A percentile compares a stretch with the other conserved stretches of the same genome.
Evolutionary conservation across 2,888 invertebrate genomes (phyloP).

Genomic region (Drosophila rubida): DNA sequence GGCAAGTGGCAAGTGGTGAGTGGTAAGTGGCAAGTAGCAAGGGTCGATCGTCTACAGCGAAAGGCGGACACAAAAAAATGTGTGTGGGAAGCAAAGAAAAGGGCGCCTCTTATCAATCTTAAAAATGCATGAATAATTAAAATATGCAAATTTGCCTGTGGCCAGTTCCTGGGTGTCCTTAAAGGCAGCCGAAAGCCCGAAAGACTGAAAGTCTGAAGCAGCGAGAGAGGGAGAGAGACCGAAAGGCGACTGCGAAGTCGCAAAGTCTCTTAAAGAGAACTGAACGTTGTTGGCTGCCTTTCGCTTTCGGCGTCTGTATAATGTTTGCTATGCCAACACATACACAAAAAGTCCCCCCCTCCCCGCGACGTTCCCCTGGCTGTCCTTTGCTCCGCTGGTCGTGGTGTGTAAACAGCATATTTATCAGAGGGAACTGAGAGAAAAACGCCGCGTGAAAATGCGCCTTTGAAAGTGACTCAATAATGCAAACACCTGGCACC

Average conservation of each 20-base stretch:
- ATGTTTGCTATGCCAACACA: conserved; percentile 62
- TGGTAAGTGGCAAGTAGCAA: conserved; percentile 18
- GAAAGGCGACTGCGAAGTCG: conserved; percentile 34
- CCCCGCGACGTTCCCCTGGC: background rate
- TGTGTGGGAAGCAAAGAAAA: conserved; percentile 23
- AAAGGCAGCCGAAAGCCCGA: conserved; percentile 32
- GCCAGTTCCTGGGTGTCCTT: conserved; percentile 55
- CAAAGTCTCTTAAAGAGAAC: conserved; percentile 61
- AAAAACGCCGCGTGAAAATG: conserved; percentile 71
- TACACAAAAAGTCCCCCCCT: background rate
- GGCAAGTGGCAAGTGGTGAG: background rate
- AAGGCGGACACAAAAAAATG: background rate
- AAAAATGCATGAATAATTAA: conserved; percentile 79
- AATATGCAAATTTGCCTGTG: conserved; percentile 76
- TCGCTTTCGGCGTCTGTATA: conserved; percentile 54
- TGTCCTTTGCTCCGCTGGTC: background rate
- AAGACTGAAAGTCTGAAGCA: background rate
- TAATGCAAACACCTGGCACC: conserved; percentile 73
- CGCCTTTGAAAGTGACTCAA: conserved; percentile 75
- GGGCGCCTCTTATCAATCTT: conserved; percentile 74
- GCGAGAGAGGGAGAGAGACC: background rate
- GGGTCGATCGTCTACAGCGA: conserved; percentile 12
- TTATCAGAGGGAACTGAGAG: conserved; percentile 56
- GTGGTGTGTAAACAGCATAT: conserved; percentile 62
- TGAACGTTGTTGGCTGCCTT: conserved; percentile 30